Percentiles rank a stretch among this genome's conserved stretches.
Conservation (phyloP, 2,113 vertebrate genomes). For the Bambusicola thoracicus region DNA sequence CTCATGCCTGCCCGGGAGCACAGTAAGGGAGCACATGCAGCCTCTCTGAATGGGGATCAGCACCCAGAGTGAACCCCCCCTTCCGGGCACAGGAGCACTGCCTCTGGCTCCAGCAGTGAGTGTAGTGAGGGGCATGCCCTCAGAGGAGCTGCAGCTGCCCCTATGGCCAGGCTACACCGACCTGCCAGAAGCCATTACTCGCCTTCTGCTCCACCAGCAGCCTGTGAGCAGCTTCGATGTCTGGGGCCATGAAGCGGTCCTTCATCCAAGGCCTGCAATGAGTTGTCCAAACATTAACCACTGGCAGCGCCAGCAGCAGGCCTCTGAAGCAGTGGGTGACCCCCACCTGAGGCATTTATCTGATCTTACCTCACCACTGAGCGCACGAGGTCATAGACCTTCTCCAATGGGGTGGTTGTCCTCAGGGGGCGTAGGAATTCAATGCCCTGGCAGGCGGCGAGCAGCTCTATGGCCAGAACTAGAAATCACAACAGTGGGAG, state of each 20-base stretch:
- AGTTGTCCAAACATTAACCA: slow-evolving; percentile 63
- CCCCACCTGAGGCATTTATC: slow-evolving; percentile 56
- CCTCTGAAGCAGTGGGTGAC: not conserved
- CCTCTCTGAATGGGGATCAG: not conserved
- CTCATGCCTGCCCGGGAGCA: rapidly evolving
- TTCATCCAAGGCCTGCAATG: slow-evolving; percentile 92
- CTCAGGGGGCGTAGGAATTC: slow-evolving; percentile 96
- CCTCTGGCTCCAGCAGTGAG: not conserved
- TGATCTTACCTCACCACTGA: slow-evolving; percentile 91
- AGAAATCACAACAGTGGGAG: not conserved
- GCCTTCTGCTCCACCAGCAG: slow-evolving; percentile 93
- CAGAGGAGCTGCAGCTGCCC: not conserved
- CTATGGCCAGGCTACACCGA: rapidly evolving
- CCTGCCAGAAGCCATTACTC: slow-evolving; percentile 16
- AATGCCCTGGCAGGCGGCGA: slow-evolving; percentile 96
- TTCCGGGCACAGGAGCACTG: not conserved
- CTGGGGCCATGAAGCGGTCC: slow-evolving; percentile 97
- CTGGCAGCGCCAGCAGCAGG: not conserved
- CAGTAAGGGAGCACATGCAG: too few species aligned
- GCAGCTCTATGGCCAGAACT: slow-evolving; percentile 95
- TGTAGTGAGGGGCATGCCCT: not conserved
- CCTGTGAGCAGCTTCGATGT: slow-evolving; percentile 91
- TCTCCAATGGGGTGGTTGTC: slow-evolving; percentile 97
- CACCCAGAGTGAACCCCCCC: not conserved
- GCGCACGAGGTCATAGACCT: slow-evolving; percentile 97